Evolutionary conservation across 2,113 vertebrate species (phyloP).

Genomic region (Cheirogaleus medius): DNA sequence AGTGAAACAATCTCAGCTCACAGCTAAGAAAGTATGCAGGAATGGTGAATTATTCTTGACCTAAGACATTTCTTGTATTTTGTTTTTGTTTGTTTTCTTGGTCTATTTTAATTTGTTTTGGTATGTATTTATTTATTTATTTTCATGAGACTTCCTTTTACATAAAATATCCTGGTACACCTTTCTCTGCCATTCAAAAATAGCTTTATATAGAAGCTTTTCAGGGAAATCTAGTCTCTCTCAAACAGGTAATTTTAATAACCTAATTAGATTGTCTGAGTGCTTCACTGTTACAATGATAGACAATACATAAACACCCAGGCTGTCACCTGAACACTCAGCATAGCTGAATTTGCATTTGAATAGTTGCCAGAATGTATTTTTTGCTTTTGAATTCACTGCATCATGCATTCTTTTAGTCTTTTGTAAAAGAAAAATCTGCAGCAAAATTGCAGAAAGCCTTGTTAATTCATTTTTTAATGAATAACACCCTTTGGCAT

Average conservation of each 20-base stretch:
- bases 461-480: constrained; percentile 82
- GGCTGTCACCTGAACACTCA: constrained; percentile 66
- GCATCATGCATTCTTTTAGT: constrained; percentile 67
- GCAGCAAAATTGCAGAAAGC: constrained; percentile 72
- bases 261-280: constrained; percentile 75
- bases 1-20: neutral
- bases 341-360: constrained; percentile 62
- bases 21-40: neutral
- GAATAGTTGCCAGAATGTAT: constrained; percentile 52
- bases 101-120: constrained; percentile 29
- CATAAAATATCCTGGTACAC: constrained; percentile 10
- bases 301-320: constrained; percentile 64
- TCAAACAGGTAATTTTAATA: constrained; percentile 77
- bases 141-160: neutral
- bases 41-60: neutral
- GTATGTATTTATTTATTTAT: neutral
- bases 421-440: constrained; percentile 71
- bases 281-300: constrained; percentile 57
- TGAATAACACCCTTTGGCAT: constrained; percentile 76
- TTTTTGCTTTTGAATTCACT: constrained; percentile 64
- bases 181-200: constrained; percentile 55
- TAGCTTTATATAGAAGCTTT: constrained; percentile 58
- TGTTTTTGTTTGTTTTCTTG: neutral
- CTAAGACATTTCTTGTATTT: neutral
- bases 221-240: constrained; percentile 59